These are phyloP conservation scores for Butastur rufipennis DNA, from an alignment of 2,113 vertebrate genomes.

Conservation along the genomic window DNA sequence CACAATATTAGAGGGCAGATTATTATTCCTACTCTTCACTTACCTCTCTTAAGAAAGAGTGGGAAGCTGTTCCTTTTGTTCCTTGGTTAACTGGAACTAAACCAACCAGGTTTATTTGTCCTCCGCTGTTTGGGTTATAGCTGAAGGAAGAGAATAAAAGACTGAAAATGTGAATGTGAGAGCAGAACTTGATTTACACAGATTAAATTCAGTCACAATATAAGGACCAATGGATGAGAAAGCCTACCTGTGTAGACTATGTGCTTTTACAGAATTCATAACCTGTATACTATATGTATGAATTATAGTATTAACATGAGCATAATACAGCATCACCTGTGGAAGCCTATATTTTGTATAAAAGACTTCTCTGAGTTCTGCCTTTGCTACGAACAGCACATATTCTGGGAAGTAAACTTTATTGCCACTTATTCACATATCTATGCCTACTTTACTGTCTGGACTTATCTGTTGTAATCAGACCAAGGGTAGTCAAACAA, in stretches of 20 bases:
- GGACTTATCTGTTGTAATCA: conserved; percentile 55
- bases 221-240: background rate
- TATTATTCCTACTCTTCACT: background rate
- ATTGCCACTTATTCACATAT: background rate
- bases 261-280: background rate
- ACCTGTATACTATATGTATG: too few relatives aligned
- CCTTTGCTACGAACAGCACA: background rate
- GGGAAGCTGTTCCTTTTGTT: background rate
- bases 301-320: background rate
- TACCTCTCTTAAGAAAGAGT: background rate
- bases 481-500: conserved; percentile 63
- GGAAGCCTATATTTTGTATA: background rate
- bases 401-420: background rate
- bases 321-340: accelerated
- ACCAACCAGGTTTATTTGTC: background rate
- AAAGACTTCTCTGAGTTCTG: background rate
- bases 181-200: background rate
- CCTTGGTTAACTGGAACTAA: background rate
- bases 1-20: background rate
- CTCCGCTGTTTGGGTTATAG: background rate
- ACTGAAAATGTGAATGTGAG: background rate
- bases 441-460: background rate
- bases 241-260: background rate
- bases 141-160: background rate
- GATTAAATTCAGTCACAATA: background rate